These are phyloP conservation scores for Acipenser transmontanus DNA, from an alignment of 2,797 vertebrate genomes.

Conservation along the genomic window DNA sequence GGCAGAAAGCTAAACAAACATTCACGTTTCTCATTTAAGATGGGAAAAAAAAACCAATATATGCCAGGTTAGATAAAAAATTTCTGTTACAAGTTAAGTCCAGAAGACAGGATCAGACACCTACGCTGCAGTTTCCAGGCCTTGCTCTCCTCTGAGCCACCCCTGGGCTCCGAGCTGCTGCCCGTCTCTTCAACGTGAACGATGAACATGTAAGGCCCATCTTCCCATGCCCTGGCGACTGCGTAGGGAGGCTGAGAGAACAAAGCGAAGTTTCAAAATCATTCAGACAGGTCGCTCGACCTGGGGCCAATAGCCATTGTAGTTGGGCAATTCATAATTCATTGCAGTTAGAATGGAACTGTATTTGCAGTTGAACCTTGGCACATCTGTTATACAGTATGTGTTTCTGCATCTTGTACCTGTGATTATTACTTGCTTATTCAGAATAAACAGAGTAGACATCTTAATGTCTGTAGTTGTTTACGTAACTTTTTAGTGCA, in stretches of 20 bases:
- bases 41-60: too few relatives aligned
- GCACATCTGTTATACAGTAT: too few relatives aligned
- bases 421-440: too few relatives aligned
- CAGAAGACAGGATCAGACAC: too few relatives aligned
- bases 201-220: conserved; percentile 68
- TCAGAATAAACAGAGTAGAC: too few relatives aligned
- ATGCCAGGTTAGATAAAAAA: too few relatives aligned
- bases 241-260: background rate
- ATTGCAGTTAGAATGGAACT: background rate
- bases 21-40: too few relatives aligned
- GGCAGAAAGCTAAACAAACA: too few relatives aligned
- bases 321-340: background rate
- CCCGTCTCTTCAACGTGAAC: conserved; percentile 29
- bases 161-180: background rate
- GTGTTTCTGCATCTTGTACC: too few relatives aligned
- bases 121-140: conserved; percentile 28
- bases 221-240: conserved; percentile 58
- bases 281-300: background rate
- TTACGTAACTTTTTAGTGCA: too few relatives aligned
- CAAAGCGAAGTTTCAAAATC: background rate
- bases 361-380: background rate
- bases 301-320: background rate
- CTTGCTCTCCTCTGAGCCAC: background rate
- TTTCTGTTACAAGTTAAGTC: too few relatives aligned
- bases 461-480: too few relatives aligned